Conservation (phyloP, 2,888 invertebrate species). For the Trissonchulus sp. region DNA sequence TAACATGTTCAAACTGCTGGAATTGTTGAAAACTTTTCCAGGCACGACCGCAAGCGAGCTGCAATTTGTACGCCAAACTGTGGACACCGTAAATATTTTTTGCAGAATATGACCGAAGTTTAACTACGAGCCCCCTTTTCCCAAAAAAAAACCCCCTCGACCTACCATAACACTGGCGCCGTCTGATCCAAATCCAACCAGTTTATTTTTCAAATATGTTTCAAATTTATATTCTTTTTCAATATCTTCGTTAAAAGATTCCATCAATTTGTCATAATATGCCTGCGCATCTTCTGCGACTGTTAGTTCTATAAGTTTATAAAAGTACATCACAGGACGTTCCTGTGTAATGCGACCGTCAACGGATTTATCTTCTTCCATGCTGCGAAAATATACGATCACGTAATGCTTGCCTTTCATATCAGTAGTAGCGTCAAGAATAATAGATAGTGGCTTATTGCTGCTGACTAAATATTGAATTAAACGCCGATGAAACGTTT, state of each 20-base stretch:
- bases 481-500: not conserved
- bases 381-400: not conserved
- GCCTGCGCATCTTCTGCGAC: not conserved
- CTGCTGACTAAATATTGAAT: not conserved
- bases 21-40: not conserved
- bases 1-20: not conserved
- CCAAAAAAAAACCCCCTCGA: not conserved
- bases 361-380: not conserved
- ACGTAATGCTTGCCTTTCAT: constrained; percentile 6
- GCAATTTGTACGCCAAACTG: constrained; percentile 14
- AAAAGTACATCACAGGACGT: not conserved
- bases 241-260: not conserved
- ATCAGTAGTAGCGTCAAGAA: constrained; percentile 10
- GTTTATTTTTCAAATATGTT: not conserved
- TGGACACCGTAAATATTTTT: too few species aligned
- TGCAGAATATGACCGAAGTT: too few species aligned
- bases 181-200: constrained; percentile 12
- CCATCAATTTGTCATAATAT: not conserved
- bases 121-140: too few species aligned
- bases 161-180: constrained; percentile 20
- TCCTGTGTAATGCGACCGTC: not conserved
- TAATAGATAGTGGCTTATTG: constrained; percentile 1
- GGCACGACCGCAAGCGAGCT: not conserved
- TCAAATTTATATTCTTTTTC: not conserved
- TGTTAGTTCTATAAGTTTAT: not conserved